Percentiles rank a stretch among this genome's conserved stretches.
These are phyloP conservation scores for Cossypha heuglini DNA, from an alignment of 2,797 vertebrate genomes.

Conservation along the genomic window DNA sequence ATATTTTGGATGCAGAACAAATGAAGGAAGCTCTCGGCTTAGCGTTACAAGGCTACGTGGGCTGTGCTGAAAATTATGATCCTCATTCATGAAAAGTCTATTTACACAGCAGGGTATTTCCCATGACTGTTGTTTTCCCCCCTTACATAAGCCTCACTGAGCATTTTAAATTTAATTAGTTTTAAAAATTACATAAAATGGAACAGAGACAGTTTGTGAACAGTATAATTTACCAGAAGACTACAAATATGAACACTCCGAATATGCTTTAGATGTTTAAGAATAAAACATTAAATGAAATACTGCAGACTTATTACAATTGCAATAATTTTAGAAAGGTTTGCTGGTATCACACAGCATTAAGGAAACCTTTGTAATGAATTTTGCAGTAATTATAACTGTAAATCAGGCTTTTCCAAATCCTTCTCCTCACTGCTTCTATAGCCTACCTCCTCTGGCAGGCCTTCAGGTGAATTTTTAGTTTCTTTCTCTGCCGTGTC, in stretches of 20 bases:
- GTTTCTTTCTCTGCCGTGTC: not conserved
- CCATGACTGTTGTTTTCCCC: not conserved
- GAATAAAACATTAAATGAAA: not conserved
- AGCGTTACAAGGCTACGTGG: not conserved
- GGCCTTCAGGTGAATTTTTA: not conserved
- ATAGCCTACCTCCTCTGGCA: not conserved
- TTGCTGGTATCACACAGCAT: not conserved
- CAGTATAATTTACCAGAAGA: not conserved
- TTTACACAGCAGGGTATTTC: slow-evolving; percentile 46
- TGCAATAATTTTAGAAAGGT: not conserved
- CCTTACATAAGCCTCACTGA: not conserved
- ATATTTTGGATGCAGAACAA: slow-evolving; percentile 46
- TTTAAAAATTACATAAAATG: not conserved
- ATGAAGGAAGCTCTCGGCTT: slow-evolving; percentile 27
- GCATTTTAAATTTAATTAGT: slow-evolving; percentile 24
- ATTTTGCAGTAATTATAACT: not conserved
- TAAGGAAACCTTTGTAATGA: not conserved
- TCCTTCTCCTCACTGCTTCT: not conserved
- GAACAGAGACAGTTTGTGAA: not conserved
- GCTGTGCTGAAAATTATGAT: slow-evolving; percentile 21
- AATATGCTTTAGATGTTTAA: not conserved
- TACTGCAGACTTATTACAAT: not conserved
- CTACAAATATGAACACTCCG: not conserved
- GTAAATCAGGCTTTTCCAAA: not conserved
- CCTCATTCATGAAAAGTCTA: slow-evolving; percentile 41